Base-by-base conservation (phyloP, 2,797 vertebrate genomes). In the Rhodeus uyekii region DNA sequence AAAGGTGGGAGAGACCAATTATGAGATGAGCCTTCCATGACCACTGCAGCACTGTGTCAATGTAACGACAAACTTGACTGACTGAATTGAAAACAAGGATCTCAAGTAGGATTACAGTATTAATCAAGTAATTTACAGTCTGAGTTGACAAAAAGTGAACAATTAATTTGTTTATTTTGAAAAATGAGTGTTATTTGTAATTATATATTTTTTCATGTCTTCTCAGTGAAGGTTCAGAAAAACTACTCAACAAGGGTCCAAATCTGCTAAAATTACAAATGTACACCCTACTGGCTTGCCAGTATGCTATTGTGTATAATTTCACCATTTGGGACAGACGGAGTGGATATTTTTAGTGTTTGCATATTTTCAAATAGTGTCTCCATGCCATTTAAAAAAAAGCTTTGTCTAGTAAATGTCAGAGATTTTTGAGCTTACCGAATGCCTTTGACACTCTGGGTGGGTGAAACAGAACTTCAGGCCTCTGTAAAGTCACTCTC, bases 401-500 rank as follows among this genome's bases (percentile, higher is more conserved):
- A 22, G 48, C 22, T 46, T 19, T 8, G n/a, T 73, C 12, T 36
- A 18, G 22, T 42, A 24, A 81, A 34, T 6, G 4, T 38, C 75
- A 44, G 32, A 12, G 22, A 48, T 74, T 63, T 19, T 5, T 42
- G 42, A 68, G 29, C 65, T 82, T 83, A 83, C 83, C 0, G 93
- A 94, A 92, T 91, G 91, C 89, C 88, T 95, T 89, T 90, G 90
- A 90, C 88, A 22, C 88, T 92, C 93, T 94, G 87, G 91, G 88
- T 67, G 92, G 91, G 68, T 93, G 94, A 86, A 94, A 90, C 87
- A 94, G 88, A 67, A 92, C 88, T 92, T 94, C 93, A 86, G 94
- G 93, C 90, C 91, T 89, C 90, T 92, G 93, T 83, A 95, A 88
- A 82, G 94, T 93, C 92, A 96, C 81, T 94, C 95, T 95, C 93